Evolutionary conservation across 2,888 invertebrate genomes (phyloP), one percentile per base, ranked within the genome.

Genomic region (Chymomyza caudatula): DNA sequence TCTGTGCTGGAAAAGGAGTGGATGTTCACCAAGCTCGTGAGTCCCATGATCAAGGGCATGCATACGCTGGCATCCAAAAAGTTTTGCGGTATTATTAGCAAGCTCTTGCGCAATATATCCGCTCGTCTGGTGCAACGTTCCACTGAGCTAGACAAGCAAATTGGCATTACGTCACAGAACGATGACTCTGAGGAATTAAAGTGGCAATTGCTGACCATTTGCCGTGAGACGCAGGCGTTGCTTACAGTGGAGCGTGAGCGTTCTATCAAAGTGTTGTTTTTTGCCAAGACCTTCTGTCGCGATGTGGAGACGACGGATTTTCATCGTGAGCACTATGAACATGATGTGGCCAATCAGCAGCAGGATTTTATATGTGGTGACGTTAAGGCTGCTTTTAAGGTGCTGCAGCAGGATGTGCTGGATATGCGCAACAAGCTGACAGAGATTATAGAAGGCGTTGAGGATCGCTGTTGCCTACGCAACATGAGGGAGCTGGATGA

Each of bases 1-100:
- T 93, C 94, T 78, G 92, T 94, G 19, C 92, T 98, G 67, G 96
- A 96, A 88, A 94, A 95, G 66, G 97, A 98, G 89, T 97, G 97
- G 97, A 92, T 92, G 73, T 98, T 97, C 91, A 94, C 95, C 0
- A 94, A 94, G 84, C 91, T 93, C 1, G 94, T 96, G 60, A 94
- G 95, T 74, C 93, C 94, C n/a, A 93, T 95, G 90, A 94, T 96
- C 75, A 92, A 93, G 8, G 94, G 94, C 61, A 96, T 96, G 75
- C 94, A 94, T 76, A 92, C 92, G 22, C 91, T 94, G 60, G 95
- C 96, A 52, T 95, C 95, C 0, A 92, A 93, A 55, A 94, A 94
- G 70, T 97, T 97, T 91, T 95, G 95, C 94, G 85, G 88, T 54
- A 92, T 92, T 65, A 89, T 92, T 55, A 90, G 91, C 37, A 90